Evolutionary conservation across 2,113 vertebrate species (phyloP).

Genomic region (Megalops atlanticus): DNA sequence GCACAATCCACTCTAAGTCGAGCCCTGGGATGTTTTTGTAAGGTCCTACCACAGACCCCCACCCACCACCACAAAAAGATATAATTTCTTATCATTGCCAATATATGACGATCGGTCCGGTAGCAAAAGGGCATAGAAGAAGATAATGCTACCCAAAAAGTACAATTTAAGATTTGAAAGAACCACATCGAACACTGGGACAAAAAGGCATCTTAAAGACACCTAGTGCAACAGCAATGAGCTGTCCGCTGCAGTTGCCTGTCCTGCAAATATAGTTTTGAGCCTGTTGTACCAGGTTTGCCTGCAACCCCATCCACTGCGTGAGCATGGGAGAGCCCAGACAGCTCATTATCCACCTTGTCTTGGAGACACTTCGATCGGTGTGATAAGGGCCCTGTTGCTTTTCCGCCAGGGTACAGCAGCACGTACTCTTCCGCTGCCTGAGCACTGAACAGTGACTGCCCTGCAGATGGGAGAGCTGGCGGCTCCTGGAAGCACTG

Average conservation of each 20-base stretch:
- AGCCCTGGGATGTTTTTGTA: not conserved
- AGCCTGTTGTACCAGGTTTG: not conserved
- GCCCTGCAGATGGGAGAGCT: not conserved
- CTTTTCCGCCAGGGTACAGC: not conserved
- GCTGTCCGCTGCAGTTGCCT: not conserved
- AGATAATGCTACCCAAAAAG: too few relatives aligned
- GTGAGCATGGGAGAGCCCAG: not conserved
- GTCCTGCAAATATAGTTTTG: not conserved
- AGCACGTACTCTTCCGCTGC: not conserved
- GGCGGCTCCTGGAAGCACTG: too few relatives aligned
- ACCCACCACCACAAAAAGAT: too few relatives aligned
- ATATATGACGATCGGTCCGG: too few relatives aligned
- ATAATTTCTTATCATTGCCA: too few relatives aligned
- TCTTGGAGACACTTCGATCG: not conserved
- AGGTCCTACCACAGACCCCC: not conserved
- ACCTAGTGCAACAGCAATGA: too few relatives aligned
- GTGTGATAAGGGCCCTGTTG: not conserved
- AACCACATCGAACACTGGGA: too few relatives aligned
- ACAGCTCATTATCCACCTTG: slow-evolving; percentile 4
- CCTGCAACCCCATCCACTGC: not conserved
- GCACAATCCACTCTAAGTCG: not conserved
- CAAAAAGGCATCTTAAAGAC: too few relatives aligned
- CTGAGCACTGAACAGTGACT: not conserved
- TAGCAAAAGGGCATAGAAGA: too few relatives aligned
- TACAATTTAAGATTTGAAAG: too few relatives aligned